phyloP scores from a whole-genome alignment of 2,888 invertebrate genomes.

The Smittia aterrima region DNA sequence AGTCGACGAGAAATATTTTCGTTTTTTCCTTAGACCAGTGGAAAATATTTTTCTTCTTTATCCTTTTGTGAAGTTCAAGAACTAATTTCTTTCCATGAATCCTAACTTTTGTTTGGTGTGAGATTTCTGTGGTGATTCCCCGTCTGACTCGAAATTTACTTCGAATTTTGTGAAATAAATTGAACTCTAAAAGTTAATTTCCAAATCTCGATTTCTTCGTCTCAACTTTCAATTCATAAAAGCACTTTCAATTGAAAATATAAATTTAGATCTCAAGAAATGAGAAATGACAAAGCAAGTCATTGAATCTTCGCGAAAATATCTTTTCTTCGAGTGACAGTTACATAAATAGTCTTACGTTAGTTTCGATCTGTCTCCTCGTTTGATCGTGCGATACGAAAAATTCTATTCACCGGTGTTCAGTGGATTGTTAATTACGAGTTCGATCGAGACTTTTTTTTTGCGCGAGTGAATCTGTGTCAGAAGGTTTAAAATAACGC shows the following conservation, averaged over 20 bases:
- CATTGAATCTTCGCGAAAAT: background rate
- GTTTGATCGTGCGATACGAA: background rate
- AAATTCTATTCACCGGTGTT: constrained; percentile 7
- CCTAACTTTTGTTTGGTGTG: background rate
- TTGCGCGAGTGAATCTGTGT: background rate
- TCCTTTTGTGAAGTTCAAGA: background rate
- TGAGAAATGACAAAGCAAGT: constrained; percentile 1
- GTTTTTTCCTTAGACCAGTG: constrained; percentile 2
- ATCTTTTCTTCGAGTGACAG: background rate
- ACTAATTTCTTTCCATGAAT: background rate
- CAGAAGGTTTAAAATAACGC: constrained; percentile 15
- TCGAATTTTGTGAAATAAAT: no score
- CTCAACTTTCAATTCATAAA: background rate
- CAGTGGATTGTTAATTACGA: background rate
- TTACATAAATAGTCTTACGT: constrained; percentile 1
- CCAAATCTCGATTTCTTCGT: background rate
- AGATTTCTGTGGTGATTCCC: no score
- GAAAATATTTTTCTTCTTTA: constrained; percentile 1
- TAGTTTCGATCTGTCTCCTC: background rate
- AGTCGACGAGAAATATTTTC: background rate
- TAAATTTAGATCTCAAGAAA: constrained; percentile 13
- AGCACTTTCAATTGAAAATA: background rate
- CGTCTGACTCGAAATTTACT: background rate
- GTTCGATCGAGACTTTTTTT: background rate
- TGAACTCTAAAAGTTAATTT: background rate